These are phyloP conservation scores for Axinella damicornis DNA, from an alignment of 37 sponge, comb jelly and placozoan genomes.

Conservation along the genomic window DNA sequence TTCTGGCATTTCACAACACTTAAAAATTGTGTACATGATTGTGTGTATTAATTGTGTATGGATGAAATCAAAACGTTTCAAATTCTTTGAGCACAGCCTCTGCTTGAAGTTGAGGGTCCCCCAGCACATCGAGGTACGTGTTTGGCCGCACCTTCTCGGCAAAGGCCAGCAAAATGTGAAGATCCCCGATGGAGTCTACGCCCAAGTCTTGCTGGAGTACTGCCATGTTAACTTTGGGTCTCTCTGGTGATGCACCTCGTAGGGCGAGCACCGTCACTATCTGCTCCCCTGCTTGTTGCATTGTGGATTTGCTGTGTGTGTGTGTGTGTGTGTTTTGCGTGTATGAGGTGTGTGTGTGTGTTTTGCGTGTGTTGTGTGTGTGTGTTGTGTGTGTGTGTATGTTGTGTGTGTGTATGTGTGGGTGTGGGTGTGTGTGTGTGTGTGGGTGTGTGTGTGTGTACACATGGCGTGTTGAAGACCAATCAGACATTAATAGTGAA, in stretches of 20 bases:
- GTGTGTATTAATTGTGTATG: too few species aligned
- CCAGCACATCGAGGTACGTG: slow-evolving; percentile 60
- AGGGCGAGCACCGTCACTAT: slow-evolving; percentile 20
- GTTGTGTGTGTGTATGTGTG: too few species aligned
- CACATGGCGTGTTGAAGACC: too few species aligned
- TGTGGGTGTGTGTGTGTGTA: too few species aligned
- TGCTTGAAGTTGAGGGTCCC: slow-evolving; percentile 35
- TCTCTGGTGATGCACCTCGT: background rate
- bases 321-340: background rate
- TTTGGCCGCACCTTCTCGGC: slow-evolving; percentile 77
- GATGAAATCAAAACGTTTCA: slow-evolving; percentile 26
- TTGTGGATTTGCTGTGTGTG: slow-evolving; percentile 1
- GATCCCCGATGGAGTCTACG: slow-evolving; percentile 44
- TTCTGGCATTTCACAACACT: too few species aligned
- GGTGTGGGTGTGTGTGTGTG: too few species aligned
- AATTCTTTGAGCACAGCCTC: slow-evolving; percentile 39
- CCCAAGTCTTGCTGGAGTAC: slow-evolving; percentile 40
- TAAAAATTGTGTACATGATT: too few species aligned
- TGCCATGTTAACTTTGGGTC: slow-evolving; percentile 12
- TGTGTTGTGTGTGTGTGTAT: background rate
- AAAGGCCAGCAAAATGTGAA: slow-evolving; percentile 46
- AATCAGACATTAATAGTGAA: too few species aligned
- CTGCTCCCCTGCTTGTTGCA: slow-evolving; percentile 26
- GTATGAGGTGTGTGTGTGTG: slow-evolving; percentile 5
- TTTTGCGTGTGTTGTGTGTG: too few species aligned